Evolutionary conservation across 2,797 vertebrate genomes (phyloP).

Genomic region (Coccyzus lansbergi): DNA sequence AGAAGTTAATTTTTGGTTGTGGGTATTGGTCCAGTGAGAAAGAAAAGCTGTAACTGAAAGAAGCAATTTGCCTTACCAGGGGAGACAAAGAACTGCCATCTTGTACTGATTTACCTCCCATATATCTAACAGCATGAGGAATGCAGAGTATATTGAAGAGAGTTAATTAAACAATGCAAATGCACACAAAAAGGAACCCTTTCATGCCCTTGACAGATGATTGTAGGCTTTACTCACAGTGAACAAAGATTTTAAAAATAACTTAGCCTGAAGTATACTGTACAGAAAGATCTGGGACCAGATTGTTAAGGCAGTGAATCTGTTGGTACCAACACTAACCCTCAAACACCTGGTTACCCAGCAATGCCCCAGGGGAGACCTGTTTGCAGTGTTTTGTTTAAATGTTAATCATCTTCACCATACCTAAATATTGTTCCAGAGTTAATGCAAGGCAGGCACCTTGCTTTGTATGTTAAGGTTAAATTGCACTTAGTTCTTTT

Average conservation of each 20-base stretch:
- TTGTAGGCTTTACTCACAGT: not conserved
- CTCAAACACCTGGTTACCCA: not conserved
- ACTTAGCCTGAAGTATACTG: not conserved
- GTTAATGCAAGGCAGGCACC: not conserved
- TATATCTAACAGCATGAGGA: conserved; percentile 44
- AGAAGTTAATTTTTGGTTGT: conserved; percentile 42
- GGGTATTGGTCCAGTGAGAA: conserved; percentile 2
- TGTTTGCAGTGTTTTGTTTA: not conserved
- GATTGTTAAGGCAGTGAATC: not conserved
- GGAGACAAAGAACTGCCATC: conserved; percentile 55
- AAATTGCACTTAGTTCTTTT: not conserved
- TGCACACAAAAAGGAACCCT: not conserved
- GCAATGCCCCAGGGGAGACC: not conserved
- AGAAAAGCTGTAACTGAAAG: conserved; percentile 38
- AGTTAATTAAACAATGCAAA: conserved; percentile 72
- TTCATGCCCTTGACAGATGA: not conserved
- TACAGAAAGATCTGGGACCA: not conserved
- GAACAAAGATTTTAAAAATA: not conserved
- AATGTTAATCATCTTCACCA: not conserved
- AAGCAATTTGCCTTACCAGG: conserved; percentile 61
- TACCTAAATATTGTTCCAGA: not conserved
- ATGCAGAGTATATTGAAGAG: conserved; percentile 15
- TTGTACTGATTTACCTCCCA: conserved; percentile 59
- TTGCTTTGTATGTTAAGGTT: not conserved
- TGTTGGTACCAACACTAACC: not conserved